Conservation (phyloP, 2,888 invertebrate genomes). For the Hypselothyrea guttata region DNA sequence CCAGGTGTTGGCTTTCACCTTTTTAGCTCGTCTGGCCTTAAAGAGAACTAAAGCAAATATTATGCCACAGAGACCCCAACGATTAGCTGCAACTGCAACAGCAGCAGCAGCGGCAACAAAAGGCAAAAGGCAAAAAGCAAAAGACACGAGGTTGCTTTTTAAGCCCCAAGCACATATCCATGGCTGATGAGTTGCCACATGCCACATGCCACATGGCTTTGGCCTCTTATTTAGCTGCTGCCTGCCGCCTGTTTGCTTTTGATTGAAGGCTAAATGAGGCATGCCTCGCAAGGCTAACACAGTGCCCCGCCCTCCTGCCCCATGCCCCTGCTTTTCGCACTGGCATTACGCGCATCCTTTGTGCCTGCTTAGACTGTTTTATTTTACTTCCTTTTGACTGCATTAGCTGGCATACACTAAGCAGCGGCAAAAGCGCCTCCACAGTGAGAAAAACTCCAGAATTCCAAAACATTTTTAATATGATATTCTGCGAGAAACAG, state of each 20-base stretch:
- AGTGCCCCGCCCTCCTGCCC: neutral
- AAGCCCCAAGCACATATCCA: constrained; percentile 50
- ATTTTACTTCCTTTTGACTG: constrained; percentile 64
- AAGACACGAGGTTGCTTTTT: constrained; percentile 7
- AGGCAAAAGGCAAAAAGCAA: constrained; percentile 14
- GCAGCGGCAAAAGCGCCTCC: no score
- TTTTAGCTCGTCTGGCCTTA: constrained; percentile 21
- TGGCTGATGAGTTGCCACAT: constrained; percentile 13
- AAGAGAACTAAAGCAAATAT: constrained; percentile 62
- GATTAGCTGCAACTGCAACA: constrained; percentile 27
- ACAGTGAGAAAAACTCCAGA: no score
- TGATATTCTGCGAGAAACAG: no score
- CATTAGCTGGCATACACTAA: constrained; percentile 68
- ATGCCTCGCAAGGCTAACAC: constrained; percentile 35
- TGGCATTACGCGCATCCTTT: constrained; percentile 53
- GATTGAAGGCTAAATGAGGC: constrained; percentile 79
- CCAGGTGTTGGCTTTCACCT: constrained; percentile 24
- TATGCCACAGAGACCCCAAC: constrained; percentile 29
- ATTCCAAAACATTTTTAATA: no score
- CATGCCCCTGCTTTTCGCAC: constrained; percentile 23
- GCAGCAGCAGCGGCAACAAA: neutral
- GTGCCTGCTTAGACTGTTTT: constrained; percentile 61
- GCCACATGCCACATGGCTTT: constrained; percentile 19
- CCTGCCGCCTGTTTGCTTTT: constrained; percentile 52
- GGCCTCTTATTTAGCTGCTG: constrained; percentile 46